Percentiles rank a stretch among this genome's conserved stretches.
Conservation (phyloP, 1,140 invertebrate species). For the Ooceraea biroi region DNA sequence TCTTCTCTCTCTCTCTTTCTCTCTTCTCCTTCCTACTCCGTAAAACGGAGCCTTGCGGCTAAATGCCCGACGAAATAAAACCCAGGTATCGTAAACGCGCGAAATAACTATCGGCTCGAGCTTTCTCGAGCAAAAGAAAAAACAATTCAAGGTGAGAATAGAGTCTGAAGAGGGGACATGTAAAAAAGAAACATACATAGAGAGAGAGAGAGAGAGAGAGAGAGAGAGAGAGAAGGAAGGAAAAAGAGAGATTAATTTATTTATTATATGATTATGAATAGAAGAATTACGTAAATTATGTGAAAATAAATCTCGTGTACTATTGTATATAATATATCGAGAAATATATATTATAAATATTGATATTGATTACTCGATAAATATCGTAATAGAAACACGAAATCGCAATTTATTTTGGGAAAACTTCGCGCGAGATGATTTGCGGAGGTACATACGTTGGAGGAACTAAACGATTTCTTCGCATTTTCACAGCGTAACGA, state of each 20-base stretch:
- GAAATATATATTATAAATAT: too few relatives aligned
- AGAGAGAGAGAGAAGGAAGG: slow-evolving; percentile 3
- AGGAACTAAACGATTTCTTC: neutral
- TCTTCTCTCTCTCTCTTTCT: slow-evolving; percentile 18
- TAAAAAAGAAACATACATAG: too few relatives aligned
- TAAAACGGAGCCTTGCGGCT: slow-evolving; percentile 43
- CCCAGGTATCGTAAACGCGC: slow-evolving; percentile 67
- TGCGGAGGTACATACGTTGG: neutral
- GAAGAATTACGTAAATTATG: slow-evolving; percentile 41
- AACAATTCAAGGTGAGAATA: slow-evolving; percentile 56
- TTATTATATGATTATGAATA: slow-evolving; percentile 11
- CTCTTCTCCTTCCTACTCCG: neutral
- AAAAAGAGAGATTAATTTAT: slow-evolving; percentile 38
- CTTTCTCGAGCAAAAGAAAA: slow-evolving; percentile 45
- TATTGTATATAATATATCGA: slow-evolving; percentile 63
- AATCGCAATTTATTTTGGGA: slow-evolving; percentile 31
- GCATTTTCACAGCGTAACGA: neutral
- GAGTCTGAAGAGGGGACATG: neutral
- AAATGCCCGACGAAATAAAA: slow-evolving; percentile 66
- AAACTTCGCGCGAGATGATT: slow-evolving; percentile 50
- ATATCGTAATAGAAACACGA: slow-evolving; percentile 67
- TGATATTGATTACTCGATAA: slow-evolving; percentile 75
- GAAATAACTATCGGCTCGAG: slow-evolving; percentile 71
- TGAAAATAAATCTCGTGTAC: slow-evolving; percentile 32
- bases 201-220: slow-evolving; percentile 32